Base-by-base conservation (phyloP, 1,140 invertebrate species). In the Polypedilum pembai region DNA sequence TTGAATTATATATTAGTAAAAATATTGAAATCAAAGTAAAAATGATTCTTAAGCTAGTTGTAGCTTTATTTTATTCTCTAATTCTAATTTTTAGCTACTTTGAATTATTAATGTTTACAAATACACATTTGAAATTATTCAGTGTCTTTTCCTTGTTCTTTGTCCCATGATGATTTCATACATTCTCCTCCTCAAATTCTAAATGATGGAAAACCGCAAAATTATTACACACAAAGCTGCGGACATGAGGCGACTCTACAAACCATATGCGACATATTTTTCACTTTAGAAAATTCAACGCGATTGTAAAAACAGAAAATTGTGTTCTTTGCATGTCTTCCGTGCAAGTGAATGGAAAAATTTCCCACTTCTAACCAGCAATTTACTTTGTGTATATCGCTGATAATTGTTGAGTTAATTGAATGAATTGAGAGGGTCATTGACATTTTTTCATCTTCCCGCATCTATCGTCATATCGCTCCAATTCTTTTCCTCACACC, bases 401-500 rank as follows among this genome's bases (percentile, higher is more conserved):
- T n/a, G n/a, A 56, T 56, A 56, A 56, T 56, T 56, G n/a, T 56
- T 56, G 15, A 56, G 45, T 56, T 56, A 56, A 56, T 56, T 56
- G 45, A 56, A 56, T 15, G 45, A 56, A 56, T 15, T 12, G 12
- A 56, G 41, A 4, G n/a, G 45, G 45, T 56, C 45, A 15, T 56
- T 56, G 45, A 56, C 45, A 56, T 56, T 56, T 56, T 45, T n/a
- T 56, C 45, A 56, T 56, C n/a, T 56, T 15, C 45, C 45, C 45
- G 45, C 45, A 56, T 56, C 45, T 56, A 56, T n/a, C n/a, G 45
- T n/a, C 45, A 56, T 56, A 56, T 56, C 45, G 45, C 45, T 56
- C 45, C n/a, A 56, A 56, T 56, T 56, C 45, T 56, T 56, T 12
- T 56, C 45, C 45, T 56, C 45, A 56, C 45, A 56, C 45, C 45